These are phyloP conservation scores for Microplitis manilae DNA, from an alignment of 2,888 invertebrate genomes.

Conservation along the genomic window DNA sequence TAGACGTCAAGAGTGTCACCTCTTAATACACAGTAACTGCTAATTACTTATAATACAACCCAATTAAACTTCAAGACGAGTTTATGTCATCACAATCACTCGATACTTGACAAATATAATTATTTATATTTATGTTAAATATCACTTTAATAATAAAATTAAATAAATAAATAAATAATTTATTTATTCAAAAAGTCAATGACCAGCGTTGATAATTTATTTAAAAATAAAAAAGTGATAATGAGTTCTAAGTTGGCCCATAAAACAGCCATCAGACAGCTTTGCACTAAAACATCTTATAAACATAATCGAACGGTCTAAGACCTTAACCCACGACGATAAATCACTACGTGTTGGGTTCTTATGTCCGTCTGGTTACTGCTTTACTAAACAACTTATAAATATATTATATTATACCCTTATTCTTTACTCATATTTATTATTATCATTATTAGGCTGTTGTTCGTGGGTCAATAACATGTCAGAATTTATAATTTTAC, in stretches of 20 bases:
- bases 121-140: background rate
- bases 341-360: slow-evolving; percentile 28
- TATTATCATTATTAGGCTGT: slow-evolving; percentile 4
- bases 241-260: slow-evolving; percentile 32
- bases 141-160: too few relatives aligned
- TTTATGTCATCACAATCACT: background rate
- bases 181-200: slow-evolving; percentile 3
- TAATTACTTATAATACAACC: background rate
- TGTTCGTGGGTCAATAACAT: background rate
- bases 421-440: slow-evolving; percentile 16
- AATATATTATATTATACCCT: slow-evolving; percentile 22
- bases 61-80: background rate
- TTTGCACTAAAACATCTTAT: slow-evolving; percentile 29
- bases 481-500: background rate
- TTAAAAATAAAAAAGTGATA: slow-evolving; percentile 1
- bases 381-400: background rate
- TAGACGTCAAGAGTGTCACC: background rate
- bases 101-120: background rate
- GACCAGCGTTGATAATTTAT: background rate
- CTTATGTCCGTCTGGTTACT: background rate
- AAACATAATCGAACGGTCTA: slow-evolving; percentile 37
- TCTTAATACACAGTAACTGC: slow-evolving; percentile 13
- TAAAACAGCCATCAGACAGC: slow-evolving; percentile 27
- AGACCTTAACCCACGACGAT: slow-evolving; percentile 23
- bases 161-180: background rate